Evolutionary conservation across 2,797 vertebrate genomes (phyloP), one percentile per base, ranked within the genome.

Genomic region (Sciurus vulgaris): DNA sequence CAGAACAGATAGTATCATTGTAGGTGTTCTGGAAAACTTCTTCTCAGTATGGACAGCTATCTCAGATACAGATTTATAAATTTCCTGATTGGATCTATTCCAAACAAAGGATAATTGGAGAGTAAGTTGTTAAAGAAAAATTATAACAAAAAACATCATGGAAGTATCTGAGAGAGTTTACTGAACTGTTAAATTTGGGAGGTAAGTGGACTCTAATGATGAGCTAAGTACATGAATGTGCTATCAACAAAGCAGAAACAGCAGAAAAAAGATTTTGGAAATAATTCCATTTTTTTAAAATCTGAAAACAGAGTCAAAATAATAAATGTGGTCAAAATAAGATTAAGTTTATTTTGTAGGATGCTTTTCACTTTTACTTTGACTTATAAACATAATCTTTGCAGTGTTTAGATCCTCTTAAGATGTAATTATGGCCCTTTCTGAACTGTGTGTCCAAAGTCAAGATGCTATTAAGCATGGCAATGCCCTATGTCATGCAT

Each of bases 211-310:
- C 7, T 89, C 33, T 61, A 89, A 41, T 78, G 24, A 33, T 83
- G 30, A 81, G 61, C 47, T 86, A 89, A 56, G 15, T 70, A 76
- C 26, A 65, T 49, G 9, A 22, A 22, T 70, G 2, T 78, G n/a
- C 33, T 73, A 30, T 33, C 28, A 92, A 38, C 69, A 56, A 95
- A 86, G 81, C n/a, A 72, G 41, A 92, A 87, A 81, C 28, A 47
- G 6, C 7, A 22, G 67, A 51, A 5, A 63, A 44, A 5, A 63
- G 11, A 35, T 89, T 86, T 76, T 56, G n/a, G 5, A 30, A 84
- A 77, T 76, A 78, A 67, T 35, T 74, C 78, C 11, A 81, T 81
- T 8, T 35, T 89, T 83, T n/a, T 73, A n/a, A n/a, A n/a, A 63
- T 79, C 51, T 69, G 3, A 61, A 77, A 84, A 74, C 12, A 63